Evolutionary conservation across 2,888 invertebrate genomes (phyloP).

Genomic region (Candidula unifasciata): DNA sequence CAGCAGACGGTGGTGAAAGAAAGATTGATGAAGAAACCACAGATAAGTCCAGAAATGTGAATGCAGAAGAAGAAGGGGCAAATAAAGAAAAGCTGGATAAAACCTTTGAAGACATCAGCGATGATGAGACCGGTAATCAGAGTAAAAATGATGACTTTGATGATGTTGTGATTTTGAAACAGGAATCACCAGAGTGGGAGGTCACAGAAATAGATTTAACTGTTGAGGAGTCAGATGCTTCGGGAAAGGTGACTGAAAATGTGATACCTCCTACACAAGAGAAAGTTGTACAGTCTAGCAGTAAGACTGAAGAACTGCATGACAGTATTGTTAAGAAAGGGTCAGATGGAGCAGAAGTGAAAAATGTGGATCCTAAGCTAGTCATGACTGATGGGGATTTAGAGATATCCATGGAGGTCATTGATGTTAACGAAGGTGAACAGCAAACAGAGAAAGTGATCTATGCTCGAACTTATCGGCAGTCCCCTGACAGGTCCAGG

Average conservation of each 20-base stretch:
- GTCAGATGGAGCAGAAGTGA: neutral
- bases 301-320: neutral
- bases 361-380: conserved; percentile 21
- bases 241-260: conserved; percentile 10
- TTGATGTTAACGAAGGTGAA: conserved; percentile 41
- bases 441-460: conserved; percentile 23
- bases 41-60: neutral
- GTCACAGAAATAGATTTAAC: conserved; percentile 48
- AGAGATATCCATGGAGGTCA: conserved; percentile 46
- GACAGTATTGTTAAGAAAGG: neutral
- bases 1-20: neutral
- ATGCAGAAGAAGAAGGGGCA: neutral
- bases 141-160: conserved; percentile 6
- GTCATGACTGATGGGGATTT: conserved; percentile 43
- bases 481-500: neutral
- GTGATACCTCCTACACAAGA: neutral
- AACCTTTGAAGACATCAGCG: conserved; percentile 50
- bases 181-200: conserved; percentile 17
- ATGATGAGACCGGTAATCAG: conserved; percentile 44
- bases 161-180: conserved; percentile 46
- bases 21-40: neutral
- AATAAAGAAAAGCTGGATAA: neutral
- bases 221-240: conserved; percentile 22
- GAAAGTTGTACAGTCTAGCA: neutral
- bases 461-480: conserved; percentile 22